phyloP scores from a whole-genome alignment of 2,797 vertebrate genomes.

The Scomberomorus guttatus region DNA sequence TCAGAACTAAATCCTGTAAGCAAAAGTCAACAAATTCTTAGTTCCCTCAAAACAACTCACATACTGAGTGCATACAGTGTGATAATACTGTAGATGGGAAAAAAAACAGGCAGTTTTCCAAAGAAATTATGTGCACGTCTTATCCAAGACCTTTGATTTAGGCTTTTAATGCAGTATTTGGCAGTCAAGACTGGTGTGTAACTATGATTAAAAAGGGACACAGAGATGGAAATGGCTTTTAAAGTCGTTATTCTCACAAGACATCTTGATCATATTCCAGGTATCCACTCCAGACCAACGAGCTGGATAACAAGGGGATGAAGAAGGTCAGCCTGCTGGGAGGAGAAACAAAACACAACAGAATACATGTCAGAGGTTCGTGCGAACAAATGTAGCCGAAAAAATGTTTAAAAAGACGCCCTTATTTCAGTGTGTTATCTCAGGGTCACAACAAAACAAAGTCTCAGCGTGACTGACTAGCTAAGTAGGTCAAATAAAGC shows the following conservation, averaged over 20 bases:
- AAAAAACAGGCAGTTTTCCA: neutral
- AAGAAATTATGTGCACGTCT: rapidly evolving
- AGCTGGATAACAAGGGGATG: constrained; percentile 64
- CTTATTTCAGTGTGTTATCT: neutral
- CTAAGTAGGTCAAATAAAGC: neutral
- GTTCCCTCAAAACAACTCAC: neutral
- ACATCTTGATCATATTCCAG: constrained; percentile 86
- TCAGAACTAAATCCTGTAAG: no score
- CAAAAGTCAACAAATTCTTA: neutral
- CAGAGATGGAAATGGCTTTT: neutral
- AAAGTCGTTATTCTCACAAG: constrained; percentile 76
- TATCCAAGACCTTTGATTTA: neutral
- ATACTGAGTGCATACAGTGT: neutral
- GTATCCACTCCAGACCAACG: constrained; percentile 74
- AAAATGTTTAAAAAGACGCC: neutral
- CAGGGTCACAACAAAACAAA: neutral
- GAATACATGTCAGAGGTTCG: neutral
- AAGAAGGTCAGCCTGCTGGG: constrained; percentile 67
- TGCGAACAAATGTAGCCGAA: neutral
- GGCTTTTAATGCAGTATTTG: neutral
- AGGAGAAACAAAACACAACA: constrained; percentile 7
- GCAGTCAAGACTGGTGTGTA: neutral
- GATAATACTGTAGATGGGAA: neutral
- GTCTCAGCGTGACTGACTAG: neutral
- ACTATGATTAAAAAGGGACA: neutral